Base-by-base conservation (phyloP, 2,797 vertebrate species). In the Lithobates pipiens region DNA sequence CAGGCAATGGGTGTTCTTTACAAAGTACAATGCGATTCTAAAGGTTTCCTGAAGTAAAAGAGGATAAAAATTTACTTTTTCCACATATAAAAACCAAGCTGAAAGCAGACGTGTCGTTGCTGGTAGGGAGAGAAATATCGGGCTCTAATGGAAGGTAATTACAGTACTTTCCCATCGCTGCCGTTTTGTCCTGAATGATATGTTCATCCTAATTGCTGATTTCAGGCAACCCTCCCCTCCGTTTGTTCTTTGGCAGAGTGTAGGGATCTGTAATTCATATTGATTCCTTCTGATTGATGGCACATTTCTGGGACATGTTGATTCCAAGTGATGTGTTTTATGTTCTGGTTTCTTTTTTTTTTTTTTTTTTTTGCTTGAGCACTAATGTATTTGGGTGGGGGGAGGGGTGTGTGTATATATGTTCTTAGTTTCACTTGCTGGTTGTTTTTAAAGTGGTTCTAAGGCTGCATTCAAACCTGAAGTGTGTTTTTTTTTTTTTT, bases 171-270 rank as follows among this genome's bases (percentile, higher is more conserved):
- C 39, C 34, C 36, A 63, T 46, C 8, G 18, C 42, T 73, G 68
- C 69, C 78, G 76, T 73, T n/a, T 77, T 73, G 76, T 78, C 63
- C 69, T 65, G 69, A 77, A 85, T 79, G 50, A 79, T 85, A 65
- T 85, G 83, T 73, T 79, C 50, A 39, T 78, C 25, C 83, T 85
- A 85, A 85, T 85, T 79, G 83, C 83, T 77, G 83, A 73, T 85
- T 78, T 78, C 76, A 85, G 83, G 73, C 68, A 71, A 27, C 7
- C 76, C 83, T 69, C 82, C 46, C 78, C 50, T 72, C 61, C 8
- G 76, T 61, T 65, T 46, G 54, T 79, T 78, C 76, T 25, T 78
- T 84, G 83, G 83, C 83, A 84, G 67, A 65, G 54, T 63, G 75
- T 63, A 71, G 63, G 67, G 71, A 67, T 46, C 83, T 85, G 69